Conservation (phyloP, 64 coral and sea anemone species). For the Actinia equina region DNA sequence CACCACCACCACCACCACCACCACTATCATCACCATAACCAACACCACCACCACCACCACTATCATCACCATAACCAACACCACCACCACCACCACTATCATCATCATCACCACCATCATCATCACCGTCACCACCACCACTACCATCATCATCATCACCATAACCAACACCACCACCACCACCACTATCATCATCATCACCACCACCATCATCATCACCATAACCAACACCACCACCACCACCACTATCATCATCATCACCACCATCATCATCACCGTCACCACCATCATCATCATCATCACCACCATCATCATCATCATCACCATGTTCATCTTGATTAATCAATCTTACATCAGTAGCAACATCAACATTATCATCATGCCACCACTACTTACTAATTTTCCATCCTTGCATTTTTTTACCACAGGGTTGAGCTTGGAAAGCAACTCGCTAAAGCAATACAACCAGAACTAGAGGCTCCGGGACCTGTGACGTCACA, state of each 20-base stretch:
- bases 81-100: background rate
- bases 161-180: no score
- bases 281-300: no score
- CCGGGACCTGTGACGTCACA: conserved; percentile 68
- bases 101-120: background rate
- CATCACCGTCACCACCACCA: background rate
- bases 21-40: background rate
- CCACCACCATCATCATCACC: background rate
- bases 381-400: no score
- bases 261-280: no score
- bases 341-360: no score
- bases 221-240: background rate
- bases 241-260: no score
- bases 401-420: background rate
- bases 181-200: background rate
- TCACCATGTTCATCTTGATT: no score
- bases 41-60: no score
- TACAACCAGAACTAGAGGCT: conserved; percentile 82
- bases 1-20: background rate
- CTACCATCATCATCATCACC: background rate
- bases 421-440: conserved; percentile 79
- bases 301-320: no score
- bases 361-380: background rate
- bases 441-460: conserved; percentile 93
- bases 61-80: no score